Conservation (phyloP, 2,888 invertebrate species). For the Campoletis raptor region DNA sequence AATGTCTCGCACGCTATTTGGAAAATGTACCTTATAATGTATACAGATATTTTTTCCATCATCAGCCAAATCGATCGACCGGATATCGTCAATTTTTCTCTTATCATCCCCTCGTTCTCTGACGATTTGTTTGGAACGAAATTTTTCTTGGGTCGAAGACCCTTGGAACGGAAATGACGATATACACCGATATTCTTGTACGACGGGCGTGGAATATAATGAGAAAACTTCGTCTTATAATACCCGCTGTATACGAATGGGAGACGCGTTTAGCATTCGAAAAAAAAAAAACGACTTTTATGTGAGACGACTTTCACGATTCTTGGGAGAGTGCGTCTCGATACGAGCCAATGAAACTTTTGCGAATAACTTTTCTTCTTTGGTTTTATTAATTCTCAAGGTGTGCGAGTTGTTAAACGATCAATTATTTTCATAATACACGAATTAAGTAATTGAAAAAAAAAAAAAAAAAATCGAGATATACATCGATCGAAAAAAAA, state of each 20-base stretch:
- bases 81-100: conserved; percentile 44
- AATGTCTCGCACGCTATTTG: conserved; percentile 26
- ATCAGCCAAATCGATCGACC: conserved; percentile 34
- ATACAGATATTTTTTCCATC: conserved; percentile 2
- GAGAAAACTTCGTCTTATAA: conserved; percentile 54
- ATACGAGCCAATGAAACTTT: conserved; percentile 8
- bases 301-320: conserved; percentile 52
- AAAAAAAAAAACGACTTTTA: conserved; percentile 31
- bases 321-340: conserved; percentile 29
- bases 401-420: background rate
- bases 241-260: conserved; percentile 15
- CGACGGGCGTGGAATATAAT: conserved; percentile 67
- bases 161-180: conserved; percentile 66
- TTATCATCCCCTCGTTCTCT: conserved; percentile 23
- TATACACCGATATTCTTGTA: conserved; percentile 56
- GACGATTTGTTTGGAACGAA: conserved; percentile 21
- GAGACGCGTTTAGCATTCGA: conserved; percentile 55
- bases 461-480: background rate
- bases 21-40: conserved; percentile 7
- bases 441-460: background rate
- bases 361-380: background rate
- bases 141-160: conserved; percentile 58
- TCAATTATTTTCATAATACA: background rate
- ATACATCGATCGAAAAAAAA: background rate
- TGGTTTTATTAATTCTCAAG: background rate